These are phyloP conservation scores for Danio kyathit DNA, from an alignment of 2,797 vertebrate species.

Conservation along the genomic window DNA sequence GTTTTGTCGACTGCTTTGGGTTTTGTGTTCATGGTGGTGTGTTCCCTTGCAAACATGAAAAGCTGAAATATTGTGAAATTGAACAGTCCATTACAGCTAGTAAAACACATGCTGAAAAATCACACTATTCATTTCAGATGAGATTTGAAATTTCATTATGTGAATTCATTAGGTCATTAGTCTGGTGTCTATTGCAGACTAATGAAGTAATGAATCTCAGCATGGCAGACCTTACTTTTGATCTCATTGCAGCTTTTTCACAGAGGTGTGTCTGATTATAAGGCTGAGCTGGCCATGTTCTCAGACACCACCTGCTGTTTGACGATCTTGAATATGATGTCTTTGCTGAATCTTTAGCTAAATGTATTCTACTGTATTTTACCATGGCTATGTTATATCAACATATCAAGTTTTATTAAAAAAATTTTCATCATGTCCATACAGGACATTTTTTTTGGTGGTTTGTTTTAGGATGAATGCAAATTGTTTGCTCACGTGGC, in stretches of 20 bases:
- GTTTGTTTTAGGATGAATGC: not conserved
- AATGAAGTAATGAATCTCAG: slow-evolving; percentile 29
- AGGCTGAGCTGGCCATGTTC: not conserved
- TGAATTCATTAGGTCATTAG: slow-evolving; percentile 17
- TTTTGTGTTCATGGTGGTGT: too few relatives aligned
- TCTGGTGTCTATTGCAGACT: not conserved
- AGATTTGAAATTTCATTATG: not conserved
- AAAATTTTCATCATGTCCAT: not conserved
- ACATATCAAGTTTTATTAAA: too few relatives aligned
- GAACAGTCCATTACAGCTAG: not conserved
- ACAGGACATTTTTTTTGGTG: not conserved
- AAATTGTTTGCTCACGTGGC: not conserved
- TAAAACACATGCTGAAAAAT: not conserved
- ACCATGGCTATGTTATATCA: not conserved
- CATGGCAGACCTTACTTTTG: not conserved
- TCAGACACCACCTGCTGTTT: not conserved
- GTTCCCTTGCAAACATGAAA: not conserved
- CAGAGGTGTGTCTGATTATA: not conserved
- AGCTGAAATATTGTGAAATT: not conserved
- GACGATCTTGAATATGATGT: not conserved
- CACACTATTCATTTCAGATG: not conserved
- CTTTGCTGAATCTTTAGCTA: not conserved
- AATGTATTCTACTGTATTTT: not conserved
- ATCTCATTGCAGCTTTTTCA: slow-evolving; percentile 7
- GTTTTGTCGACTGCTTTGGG: too few relatives aligned